Base-by-base conservation (phyloP, 2,113 vertebrate genomes). In the Gnathonemus echidnorhynchus region DNA sequence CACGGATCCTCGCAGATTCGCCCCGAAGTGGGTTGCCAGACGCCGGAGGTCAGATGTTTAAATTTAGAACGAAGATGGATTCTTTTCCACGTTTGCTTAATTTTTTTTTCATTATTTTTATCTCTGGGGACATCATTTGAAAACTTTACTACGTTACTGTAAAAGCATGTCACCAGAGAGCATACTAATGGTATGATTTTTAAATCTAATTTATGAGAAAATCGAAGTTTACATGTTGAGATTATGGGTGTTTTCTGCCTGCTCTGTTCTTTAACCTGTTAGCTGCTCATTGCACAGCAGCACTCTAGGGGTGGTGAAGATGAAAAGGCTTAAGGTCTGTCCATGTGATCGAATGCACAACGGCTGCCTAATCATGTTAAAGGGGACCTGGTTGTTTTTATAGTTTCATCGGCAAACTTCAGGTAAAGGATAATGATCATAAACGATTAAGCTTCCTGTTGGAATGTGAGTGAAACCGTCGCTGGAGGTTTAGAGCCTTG, bases 61-160 rank as follows among this genome's bases (percentile, higher is more conserved):
- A 86, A 86, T 86, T 49, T 86, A 48, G 27, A 86, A 86, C 10
- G 6, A 86, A 86, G 50, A 86, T 86, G 84, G 48, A 86, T 48
- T 86, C 39, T 85, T 86, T 49, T 46, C 45, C 21, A 31, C 7
- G 4, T 80, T 80, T 42, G 35, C 1, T 42, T 19, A 17, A 42
- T 80, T 80, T 74, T 77, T 31, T 80, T 39, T 2, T 8, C 0
- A 42, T 77, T 77, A 42, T 77, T 42, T 42, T 80, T 39, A 77
- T 31, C 70, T 39, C 74, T 31, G 15, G 13, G 31, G 35, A 42
- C 15, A 35, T 77, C 74, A 17, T 42, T 80, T 35, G 74, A 42
- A 39, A 80, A 15, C 74, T 80, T 80, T 80, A 80, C 31, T 19
- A 50, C 24, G 0, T 24, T 86, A 86, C 24, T 86, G 48, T 86